Base-by-base conservation (phyloP, 2,888 invertebrate genomes). In the Caradrina clavipalpis region DNA sequence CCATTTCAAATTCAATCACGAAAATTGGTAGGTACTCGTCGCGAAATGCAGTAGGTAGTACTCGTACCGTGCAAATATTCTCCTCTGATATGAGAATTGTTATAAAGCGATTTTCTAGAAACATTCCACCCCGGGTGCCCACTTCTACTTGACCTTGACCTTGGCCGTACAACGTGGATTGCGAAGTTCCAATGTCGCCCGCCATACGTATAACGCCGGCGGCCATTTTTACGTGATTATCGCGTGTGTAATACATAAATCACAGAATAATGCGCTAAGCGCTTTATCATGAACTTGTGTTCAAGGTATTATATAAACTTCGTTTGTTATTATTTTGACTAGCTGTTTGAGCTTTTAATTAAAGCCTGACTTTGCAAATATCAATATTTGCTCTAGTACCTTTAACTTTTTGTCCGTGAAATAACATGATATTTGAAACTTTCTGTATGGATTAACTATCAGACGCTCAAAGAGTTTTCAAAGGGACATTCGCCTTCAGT, bases 111-210 rank as follows among this genome's bases (percentile, higher is more conserved):
- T 72, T 76, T 80, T 76, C 73, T 73, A 75, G 78, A 78, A 73
- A 78, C 59, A 72, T 82, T 84, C 67, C 69, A 76, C 69, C 77
- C 84, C 72, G 62, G 67, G 78, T 76, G 62, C 76, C 57, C 65
- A 75, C 81, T 83, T 73, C 49, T 66, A 59, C 66, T 81, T 73
- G 62, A 65, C 80, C 85, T 80, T 80, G 82, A 82, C 84, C 73
- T 74, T 74, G 73, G 42, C n/a, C 67, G 63, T 51, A 58, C 63
- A 68, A 55, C 72, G 69, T 72, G 67, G 72, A 74, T 82, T 73
- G 84, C 83, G 64, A 84, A 78, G 78, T 84, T 80, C 69, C 85
- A 83, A 80, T 82, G 80, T 82, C 73, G 35, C 69, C 64, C 59
- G 45, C 56, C 65, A 64, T 67, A 70, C 13, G 58, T 73, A 69